Conservation (phyloP, 2,113 vertebrate species). For the Nothobranchius kuhntae region DNA sequence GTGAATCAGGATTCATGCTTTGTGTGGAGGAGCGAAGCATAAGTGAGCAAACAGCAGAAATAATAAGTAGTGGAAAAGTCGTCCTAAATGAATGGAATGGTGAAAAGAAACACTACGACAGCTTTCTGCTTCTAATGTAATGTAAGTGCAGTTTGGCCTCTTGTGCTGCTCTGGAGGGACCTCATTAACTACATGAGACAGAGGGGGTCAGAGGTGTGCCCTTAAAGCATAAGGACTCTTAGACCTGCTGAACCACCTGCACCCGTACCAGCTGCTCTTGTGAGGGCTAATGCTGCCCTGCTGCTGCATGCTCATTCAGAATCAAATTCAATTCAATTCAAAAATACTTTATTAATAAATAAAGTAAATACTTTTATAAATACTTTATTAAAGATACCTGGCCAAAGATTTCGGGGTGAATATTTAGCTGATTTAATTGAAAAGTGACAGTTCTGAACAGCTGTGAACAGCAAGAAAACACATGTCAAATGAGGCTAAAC, state of each 20-base stretch:
- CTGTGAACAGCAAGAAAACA: neutral
- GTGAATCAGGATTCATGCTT: conserved; percentile 11
- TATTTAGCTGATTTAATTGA: neutral
- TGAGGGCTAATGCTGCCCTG: neutral
- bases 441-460: neutral
- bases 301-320: neutral
- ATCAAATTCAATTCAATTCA: too few species aligned
- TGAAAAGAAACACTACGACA: neutral
- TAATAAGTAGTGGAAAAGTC: neutral
- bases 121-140: neutral
- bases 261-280: neutral
- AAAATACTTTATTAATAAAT: too few species aligned
- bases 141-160: conserved; percentile 2
- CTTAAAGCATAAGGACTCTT: conserved; percentile 24
- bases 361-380: too few species aligned
- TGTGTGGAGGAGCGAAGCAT: neutral
- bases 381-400: neutral
- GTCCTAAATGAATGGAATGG: too few species aligned
- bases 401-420: neutral
- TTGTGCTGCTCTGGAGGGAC: conserved; percentile 11
- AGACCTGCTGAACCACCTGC: conserved; percentile 20
- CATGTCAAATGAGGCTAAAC: neutral
- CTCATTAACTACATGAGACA: conserved; percentile 52
- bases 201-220: neutral
- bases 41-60: neutral